phyloP scores from a whole-genome alignment of 2,888 invertebrate genomes.

The Raillietiella orientalis region DNA sequence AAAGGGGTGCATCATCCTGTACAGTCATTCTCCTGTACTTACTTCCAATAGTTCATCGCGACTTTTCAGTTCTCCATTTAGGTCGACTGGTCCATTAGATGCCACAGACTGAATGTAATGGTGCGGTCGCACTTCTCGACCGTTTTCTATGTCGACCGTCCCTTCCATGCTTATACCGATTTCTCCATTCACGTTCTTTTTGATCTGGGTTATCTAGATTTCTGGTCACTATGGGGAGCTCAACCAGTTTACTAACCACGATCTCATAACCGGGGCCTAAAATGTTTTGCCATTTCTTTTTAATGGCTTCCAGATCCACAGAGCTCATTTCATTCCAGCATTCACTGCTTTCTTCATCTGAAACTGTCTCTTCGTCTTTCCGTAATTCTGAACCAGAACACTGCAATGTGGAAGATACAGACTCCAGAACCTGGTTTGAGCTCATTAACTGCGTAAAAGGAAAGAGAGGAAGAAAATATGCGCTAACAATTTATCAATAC shows the following conservation, averaged over 20 bases:
- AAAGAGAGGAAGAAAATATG: conserved; percentile 1
- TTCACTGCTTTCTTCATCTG: no score
- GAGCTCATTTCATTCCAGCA: no score
- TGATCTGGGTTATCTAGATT: conserved; percentile 56
- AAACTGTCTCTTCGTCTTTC: no score
- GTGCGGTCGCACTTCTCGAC: conserved; percentile 19
- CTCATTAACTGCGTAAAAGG: no score
- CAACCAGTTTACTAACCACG: conserved; percentile 35
- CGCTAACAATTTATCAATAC: conserved; percentile 10
- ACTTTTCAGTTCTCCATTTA: conserved; percentile 51
- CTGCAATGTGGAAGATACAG: no score
- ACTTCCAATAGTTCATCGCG: conserved; percentile 75
- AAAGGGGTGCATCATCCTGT: not conserved
- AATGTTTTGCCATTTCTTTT: conserved; percentile 38
- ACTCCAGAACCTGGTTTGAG: no score
- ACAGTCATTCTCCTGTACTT: conserved; percentile 9
- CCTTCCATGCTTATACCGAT: conserved; percentile 24
- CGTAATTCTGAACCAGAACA: no score
- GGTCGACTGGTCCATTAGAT: conserved; percentile 88
- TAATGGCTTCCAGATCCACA: conserved; percentile 15
- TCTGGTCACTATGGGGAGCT: not conserved
- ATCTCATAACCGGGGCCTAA: conserved; percentile 46
- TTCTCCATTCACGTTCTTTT: conserved; percentile 67
- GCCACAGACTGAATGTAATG: conserved; percentile 16
- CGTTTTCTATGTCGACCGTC: conserved; percentile 20